Conservation (phyloP, 2,888 invertebrate species). For the Abscondita cerata region DNA sequence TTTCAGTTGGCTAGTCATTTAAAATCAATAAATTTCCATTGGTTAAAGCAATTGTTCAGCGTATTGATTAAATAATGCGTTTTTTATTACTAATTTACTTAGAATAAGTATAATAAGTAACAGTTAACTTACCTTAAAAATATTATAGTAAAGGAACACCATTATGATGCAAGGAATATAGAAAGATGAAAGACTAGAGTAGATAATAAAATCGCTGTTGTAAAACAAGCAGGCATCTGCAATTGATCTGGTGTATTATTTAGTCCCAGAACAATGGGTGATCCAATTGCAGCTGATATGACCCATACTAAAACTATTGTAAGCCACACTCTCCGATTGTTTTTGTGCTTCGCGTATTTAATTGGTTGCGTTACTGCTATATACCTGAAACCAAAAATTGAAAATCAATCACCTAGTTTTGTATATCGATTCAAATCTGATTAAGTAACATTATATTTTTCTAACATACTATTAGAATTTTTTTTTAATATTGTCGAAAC, state of each 20-base stretch:
- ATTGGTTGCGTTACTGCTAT: slow-evolving; percentile 99
- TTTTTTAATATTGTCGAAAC: too few relatives aligned
- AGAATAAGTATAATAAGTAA: too few relatives aligned
- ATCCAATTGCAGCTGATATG: slow-evolving; percentile 93
- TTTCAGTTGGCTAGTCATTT: too few relatives aligned
- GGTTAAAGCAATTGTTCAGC: too few relatives aligned
- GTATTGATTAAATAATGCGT: too few relatives aligned
- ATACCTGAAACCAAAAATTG: slow-evolving; percentile 73
- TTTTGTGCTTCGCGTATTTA: slow-evolving; percentile 98
- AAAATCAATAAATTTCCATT: too few relatives aligned
- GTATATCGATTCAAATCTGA: too few relatives aligned
- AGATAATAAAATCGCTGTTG: slow-evolving; percentile 97
- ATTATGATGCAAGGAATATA: slow-evolving; percentile 98
- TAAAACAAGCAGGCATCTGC: slow-evolving; percentile 93
- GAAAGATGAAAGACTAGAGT: slow-evolving; percentile 97
- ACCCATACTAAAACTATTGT: slow-evolving; percentile 97
- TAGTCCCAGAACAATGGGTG: slow-evolving; percentile 94
- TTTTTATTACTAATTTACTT: too few relatives aligned
- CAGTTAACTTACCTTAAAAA: slow-evolving; percentile 88
- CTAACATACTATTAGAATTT: too few relatives aligned
- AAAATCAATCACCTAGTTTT: too few relatives aligned
- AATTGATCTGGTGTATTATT: slow-evolving; percentile 87
- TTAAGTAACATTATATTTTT: too few relatives aligned
- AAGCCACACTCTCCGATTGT: slow-evolving; percentile 91
- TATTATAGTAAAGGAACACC: slow-evolving; percentile 97